Evolutionary conservation across 2,888 invertebrate genomes (phyloP), one percentile per base, ranked within the genome.

Genomic region (Andrena marginata): DNA sequence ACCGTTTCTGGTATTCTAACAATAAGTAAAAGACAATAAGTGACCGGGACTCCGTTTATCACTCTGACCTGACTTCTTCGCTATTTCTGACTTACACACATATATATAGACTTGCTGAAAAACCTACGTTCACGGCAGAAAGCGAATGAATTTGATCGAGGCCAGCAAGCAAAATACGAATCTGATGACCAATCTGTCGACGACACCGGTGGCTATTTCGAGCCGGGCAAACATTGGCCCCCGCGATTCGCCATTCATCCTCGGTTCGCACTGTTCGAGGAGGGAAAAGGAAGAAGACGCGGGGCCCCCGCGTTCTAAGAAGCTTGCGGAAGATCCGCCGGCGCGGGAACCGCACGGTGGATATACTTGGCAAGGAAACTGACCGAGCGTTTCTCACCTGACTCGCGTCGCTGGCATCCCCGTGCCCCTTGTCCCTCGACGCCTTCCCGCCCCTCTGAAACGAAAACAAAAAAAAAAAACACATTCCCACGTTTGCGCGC

Each of bases 401-500:
- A 80, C 73, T 35, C 67, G 59, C 20, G 69, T 48, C 49, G 54
- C 42, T 63, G 68, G 72, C 72, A 68, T 68, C 80, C 81, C 13
- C 63, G 62, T 51, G 42, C 31, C 65, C 10, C 54, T 16, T n/a
- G 10, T 49, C 51, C 29, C 42, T 29, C 73, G 63, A 77, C 42
- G 16, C 13, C 13, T 4, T 13, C 42, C 42, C 42, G 42, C 42
- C 42, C 42, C 42, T 42, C 1, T 0, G 13, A 4, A n/a, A n/a
- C n/a, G n/a, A n/a, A n/a, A n/a, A n/a, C n/a, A n/a, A n/a, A n/a
- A n/a, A n/a, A n/a, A 42, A 42, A 42, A 42, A 42, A 79, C 77
- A 77, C 80, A 84, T 87, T 87, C 87, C 83, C 87, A 83, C 85
- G 87, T 85, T 87, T 85, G n/a, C 72, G 73, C 60, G 63, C 67